These are phyloP conservation scores for Octopus sinensis DNA, from an alignment of 1,140 invertebrate species.

Conservation along the genomic window DNA sequence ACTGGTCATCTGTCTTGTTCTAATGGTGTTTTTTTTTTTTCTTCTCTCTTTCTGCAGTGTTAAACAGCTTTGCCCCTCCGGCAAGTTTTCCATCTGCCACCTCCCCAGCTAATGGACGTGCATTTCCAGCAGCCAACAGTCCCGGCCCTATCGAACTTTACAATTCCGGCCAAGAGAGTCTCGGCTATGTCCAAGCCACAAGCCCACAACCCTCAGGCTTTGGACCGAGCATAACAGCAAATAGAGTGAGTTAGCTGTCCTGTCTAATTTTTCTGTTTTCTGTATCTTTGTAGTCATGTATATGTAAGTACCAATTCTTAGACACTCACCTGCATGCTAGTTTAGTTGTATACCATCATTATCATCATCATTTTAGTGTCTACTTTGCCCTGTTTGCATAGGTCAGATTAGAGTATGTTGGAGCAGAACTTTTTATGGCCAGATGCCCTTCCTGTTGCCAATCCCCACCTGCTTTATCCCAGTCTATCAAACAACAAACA, in stretches of 20 bases:
- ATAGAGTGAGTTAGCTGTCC: constrained; percentile 1
- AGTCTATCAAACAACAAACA: no score
- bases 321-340: neutral
- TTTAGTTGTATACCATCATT: neutral
- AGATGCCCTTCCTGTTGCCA: no score
- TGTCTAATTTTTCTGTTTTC: neutral
- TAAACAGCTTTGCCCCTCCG: constrained; percentile 82
- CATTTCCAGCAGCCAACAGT: constrained; percentile 84
- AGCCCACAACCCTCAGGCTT: constrained; percentile 85
- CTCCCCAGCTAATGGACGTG: constrained; percentile 67
- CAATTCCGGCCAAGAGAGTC: constrained; percentile 75
- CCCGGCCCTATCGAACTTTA: constrained; percentile 80
- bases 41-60: constrained; percentile 65
- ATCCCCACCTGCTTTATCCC: no score
- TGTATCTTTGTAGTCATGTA: neutral
- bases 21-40: constrained; percentile 14
- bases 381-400: neutral
- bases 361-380: neutral
- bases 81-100: constrained; percentile 70
- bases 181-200: constrained; percentile 87
- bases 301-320: neutral
- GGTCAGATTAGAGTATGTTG: neutral
- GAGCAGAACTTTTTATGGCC: neutral
- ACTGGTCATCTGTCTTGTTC: no score
- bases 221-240: constrained; percentile 74